Evolutionary conservation across 2,888 invertebrate species (phyloP).

Genomic region (Melangyna quadrimaculata): DNA sequence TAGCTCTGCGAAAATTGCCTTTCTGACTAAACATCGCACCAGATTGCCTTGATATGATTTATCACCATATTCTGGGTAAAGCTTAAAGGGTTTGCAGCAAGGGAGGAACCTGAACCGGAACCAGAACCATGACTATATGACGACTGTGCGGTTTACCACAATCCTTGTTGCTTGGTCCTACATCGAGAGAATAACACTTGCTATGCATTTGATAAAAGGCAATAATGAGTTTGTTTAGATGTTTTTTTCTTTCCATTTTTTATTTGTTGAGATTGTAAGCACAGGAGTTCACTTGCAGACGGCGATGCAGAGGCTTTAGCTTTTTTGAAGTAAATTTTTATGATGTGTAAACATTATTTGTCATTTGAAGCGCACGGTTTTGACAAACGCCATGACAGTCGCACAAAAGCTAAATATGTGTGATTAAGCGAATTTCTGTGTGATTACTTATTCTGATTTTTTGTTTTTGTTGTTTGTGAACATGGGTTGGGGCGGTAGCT

Average conservation of each 20-base stretch:
- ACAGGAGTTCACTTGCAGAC: conserved; percentile 39
- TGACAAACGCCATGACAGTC: conserved; percentile 25
- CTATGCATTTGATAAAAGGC: conserved; percentile 37
- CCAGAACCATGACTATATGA: conserved; percentile 1
- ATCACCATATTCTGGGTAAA: conserved; percentile 4
- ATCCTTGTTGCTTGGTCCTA: not conserved
- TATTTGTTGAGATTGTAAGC: not conserved
- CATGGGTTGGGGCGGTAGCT: not conserved
- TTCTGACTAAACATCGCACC: conserved; percentile 27
- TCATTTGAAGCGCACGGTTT: conserved; percentile 35
- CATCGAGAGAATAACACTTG: conserved; percentile 5
- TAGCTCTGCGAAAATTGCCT: conserved; percentile 9
- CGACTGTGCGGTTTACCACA: conserved; percentile 10
- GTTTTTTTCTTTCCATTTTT: not conserved
- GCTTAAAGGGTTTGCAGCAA: conserved; percentile 23
- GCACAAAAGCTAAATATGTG: conserved; percentile 40
- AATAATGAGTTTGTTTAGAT: conserved; percentile 66
- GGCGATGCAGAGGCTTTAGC: conserved; percentile 33
- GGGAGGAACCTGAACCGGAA: not conserved
- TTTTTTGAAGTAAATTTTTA: conserved; percentile 39
- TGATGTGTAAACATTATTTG: conserved; percentile 59
- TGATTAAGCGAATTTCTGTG: conserved; percentile 29
- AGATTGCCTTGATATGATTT: conserved; percentile 48
- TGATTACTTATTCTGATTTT: conserved; percentile 41
- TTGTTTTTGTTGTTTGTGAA: too few species aligned